Evolutionary conservation across 1,140 invertebrate genomes (phyloP).

Genomic region (Drosophila eugracilis): DNA sequence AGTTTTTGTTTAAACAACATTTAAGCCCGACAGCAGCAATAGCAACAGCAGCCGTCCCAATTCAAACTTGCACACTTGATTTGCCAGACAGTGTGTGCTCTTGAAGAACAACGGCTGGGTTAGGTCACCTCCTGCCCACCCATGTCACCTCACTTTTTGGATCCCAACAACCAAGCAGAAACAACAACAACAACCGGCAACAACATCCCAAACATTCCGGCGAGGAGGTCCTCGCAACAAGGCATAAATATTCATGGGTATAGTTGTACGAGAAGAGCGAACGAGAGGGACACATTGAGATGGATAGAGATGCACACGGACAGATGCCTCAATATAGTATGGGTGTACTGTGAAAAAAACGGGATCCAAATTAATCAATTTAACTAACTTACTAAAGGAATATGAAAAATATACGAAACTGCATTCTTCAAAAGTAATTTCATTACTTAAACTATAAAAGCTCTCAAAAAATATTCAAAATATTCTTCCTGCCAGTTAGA

Average conservation of each 20-base stretch:
- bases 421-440: no score
- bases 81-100: constrained; percentile 46
- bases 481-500: no score
- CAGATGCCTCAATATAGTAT: constrained; percentile 41
- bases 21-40: constrained; percentile 27
- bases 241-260: constrained; percentile 79
- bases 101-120: constrained; percentile 43
- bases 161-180: no score
- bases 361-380: not conserved
- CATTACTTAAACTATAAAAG: no score
- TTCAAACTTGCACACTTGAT: constrained; percentile 77
- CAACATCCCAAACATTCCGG: constrained; percentile 52
- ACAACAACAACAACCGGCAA: constrained; percentile 20
- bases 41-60: constrained; percentile 33
- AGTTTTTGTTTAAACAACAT: constrained; percentile 53
- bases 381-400: not conserved
- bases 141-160: not conserved
- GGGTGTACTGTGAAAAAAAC: not conserved
- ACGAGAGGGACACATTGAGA: constrained; percentile 26
- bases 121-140: not conserved
- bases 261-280: constrained; percentile 29
- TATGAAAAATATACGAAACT: no score
- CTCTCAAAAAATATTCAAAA: no score
- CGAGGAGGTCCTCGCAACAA: constrained; percentile 53
- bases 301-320: constrained; percentile 34